phyloP scores from a whole-genome alignment of 2,888 invertebrate species.

The Latheticus oryzae region DNA sequence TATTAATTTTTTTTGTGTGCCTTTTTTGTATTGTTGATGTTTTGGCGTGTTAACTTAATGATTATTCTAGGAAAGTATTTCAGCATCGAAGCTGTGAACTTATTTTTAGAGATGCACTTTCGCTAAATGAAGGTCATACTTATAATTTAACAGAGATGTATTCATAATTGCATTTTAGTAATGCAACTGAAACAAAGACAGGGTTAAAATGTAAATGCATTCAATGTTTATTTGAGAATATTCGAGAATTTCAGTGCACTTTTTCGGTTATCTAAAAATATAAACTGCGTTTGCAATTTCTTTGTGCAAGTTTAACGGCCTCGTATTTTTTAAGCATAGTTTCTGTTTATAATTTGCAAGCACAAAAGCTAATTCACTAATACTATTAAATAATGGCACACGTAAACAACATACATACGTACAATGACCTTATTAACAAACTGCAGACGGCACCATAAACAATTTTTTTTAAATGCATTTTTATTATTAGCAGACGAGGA shows the following conservation, averaged over 20 bases:
- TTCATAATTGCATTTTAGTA: conserved; percentile 32
- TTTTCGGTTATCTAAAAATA: conserved; percentile 41
- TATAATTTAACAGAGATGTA: conserved; percentile 32
- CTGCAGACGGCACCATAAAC: conserved; percentile 45
- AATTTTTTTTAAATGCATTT: conserved; percentile 36
- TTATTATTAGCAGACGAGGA: conserved; percentile 19
- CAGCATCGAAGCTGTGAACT: conserved; percentile 32
- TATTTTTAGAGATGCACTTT: conserved; percentile 49
- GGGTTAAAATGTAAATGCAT: conserved; percentile 12
- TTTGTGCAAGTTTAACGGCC: conserved; percentile 52
- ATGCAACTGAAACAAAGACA: conserved; percentile 25
- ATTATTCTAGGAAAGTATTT: conserved; percentile 42
- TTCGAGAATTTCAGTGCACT: conserved; percentile 33
- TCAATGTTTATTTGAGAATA: conserved; percentile 33
- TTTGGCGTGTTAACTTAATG: conserved; percentile 32
- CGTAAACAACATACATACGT: conserved; percentile 46
- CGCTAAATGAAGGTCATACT: conserved; percentile 46
- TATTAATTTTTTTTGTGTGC: too few relatives aligned
- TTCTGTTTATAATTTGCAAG: conserved; percentile 45
- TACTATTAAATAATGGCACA: conserved; percentile 50
- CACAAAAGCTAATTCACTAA: conserved; percentile 46
- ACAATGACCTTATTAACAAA: conserved; percentile 48
- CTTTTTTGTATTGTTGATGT: conserved; percentile 38
- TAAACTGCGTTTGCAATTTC: conserved; percentile 46
- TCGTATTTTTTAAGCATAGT: conserved; percentile 45